A percentile compares a stretch with the other conserved stretches of the same genome.
phyloP scores from a whole-genome alignment of 2,888 invertebrate genomes.

The Mesorhabditis sp. region DNA sequence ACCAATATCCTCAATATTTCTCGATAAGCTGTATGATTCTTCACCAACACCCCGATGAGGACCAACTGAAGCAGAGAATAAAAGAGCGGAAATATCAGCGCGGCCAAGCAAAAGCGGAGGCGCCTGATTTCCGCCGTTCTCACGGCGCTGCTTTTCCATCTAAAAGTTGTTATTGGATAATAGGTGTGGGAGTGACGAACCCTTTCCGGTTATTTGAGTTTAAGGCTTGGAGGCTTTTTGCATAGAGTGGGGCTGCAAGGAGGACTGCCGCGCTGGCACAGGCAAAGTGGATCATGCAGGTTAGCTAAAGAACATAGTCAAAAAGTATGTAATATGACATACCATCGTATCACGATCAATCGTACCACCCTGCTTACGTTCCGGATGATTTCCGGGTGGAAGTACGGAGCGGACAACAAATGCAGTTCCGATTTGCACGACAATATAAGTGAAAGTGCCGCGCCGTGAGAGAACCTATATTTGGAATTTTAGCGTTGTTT shows the following conservation, averaged over 20 bases:
- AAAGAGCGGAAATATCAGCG: conserved; percentile 2
- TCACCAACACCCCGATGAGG: not conserved
- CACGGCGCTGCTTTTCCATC: conserved; percentile 3
- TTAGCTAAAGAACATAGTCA: not conserved
- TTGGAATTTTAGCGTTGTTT: no score
- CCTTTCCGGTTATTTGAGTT: not conserved
- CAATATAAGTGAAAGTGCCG: conserved; percentile 1
- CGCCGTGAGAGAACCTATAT: not conserved
- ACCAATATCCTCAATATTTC: not conserved
- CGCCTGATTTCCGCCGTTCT: not conserved
- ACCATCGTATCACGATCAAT: not conserved
- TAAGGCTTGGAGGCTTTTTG: conserved; percentile 1
- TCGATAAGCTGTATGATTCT: not conserved
- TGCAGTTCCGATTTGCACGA: not conserved
- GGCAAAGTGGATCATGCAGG: not conserved
- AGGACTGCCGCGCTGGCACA: not conserved
- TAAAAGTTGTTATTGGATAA: not conserved
- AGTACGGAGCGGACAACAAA: not conserved
- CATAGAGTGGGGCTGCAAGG: not conserved
- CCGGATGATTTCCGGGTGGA: conserved; percentile 5
- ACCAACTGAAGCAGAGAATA: not conserved
- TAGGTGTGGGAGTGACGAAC: not conserved
- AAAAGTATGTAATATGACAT: not conserved
- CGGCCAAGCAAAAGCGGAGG: not conserved
- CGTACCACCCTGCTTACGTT: not conserved